Base-by-base conservation (phyloP, 2,113 vertebrate species). In the Agapornis roseicollis region DNA sequence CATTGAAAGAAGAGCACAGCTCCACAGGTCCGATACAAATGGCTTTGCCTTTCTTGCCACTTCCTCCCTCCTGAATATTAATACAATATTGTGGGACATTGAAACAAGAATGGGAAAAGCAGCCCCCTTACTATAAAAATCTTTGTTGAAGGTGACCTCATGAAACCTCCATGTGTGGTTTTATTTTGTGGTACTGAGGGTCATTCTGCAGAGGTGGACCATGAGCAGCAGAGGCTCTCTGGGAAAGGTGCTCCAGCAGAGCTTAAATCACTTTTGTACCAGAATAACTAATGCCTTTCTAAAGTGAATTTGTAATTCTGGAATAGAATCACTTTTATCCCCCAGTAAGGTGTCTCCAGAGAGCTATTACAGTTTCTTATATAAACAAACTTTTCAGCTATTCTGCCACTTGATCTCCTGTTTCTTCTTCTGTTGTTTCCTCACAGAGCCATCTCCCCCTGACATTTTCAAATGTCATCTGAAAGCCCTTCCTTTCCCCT, bases 301-400 rank as follows among this genome's bases (percentile, higher is more conserved):
- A 4, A 92, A 92, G 44, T 56, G 72, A 33, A 76, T 88, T 41
- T 1, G 58, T 86, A 89, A 90, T 72, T 89, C 84, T 85, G 80
- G 89, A 85, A 84, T 87, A 65, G 90, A 95, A 81, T 91, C 69
- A 55, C 95, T 95, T 87, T 87, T 68, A 91, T 92, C 66, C 91
- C 91, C 6, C 87, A 88, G 41, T 80, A 80, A 95, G 94, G 91
- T 95, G 74, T 85, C 94, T 92, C 93, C 58, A 42, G 95, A 60
- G 95, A 87, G 95, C 87, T 94, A 49, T 94, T 96, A 65, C 58
- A n/a, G 92, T 92, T 95, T 90, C 94, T 94, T 94, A 53, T 2
- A 53, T 46, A 91, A 95, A 96, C 96, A 95, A 95, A 92, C 91
- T 94, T 87, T 66, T 61, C 42, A 81, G 68, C 81, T 69, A 0